These are phyloP conservation scores for Riparia riparia DNA, from an alignment of 2,113 vertebrate species.

Conservation along the genomic window DNA sequence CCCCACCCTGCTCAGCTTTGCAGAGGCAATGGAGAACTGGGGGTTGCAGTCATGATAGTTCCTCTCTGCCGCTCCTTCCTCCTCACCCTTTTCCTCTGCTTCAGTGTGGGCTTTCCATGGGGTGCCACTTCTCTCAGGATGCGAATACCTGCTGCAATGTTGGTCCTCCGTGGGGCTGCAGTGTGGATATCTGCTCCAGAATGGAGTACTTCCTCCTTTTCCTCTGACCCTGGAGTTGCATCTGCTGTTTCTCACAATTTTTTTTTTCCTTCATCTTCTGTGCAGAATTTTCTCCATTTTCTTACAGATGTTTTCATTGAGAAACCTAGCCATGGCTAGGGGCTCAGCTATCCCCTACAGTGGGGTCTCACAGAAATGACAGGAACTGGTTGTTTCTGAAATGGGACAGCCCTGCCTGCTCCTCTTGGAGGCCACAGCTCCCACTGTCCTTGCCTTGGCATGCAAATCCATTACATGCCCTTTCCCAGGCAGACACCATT, in stretches of 20 bases:
- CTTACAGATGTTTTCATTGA: fast-evolving
- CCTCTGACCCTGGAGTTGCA: background rate
- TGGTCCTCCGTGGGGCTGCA: background rate
- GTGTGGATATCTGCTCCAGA: background rate
- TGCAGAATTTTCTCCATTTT: background rate
- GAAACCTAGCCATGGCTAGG: fast-evolving
- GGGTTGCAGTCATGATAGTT: background rate
- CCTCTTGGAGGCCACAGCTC: background rate
- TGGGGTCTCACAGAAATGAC: background rate
- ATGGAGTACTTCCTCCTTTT: background rate
- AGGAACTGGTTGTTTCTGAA: fast-evolving
- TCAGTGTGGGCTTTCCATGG: background rate
- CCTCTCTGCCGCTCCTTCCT: fast-evolving
- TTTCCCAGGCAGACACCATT: background rate
- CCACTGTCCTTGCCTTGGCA: fast-evolving
- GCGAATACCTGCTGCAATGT: fast-evolving
- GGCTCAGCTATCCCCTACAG: fast-evolving
- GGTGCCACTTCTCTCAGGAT: background rate
- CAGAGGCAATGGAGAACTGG: background rate
- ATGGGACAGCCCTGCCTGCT: fast-evolving
- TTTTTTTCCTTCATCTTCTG: background rate
- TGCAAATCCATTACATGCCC: background rate
- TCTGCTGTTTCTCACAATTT: background rate
- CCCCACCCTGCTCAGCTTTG: background rate
- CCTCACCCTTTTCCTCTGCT: background rate